Percentiles rank a stretch among this genome's conserved stretches.
These are phyloP conservation scores for Manis pentadactyla DNA, from an alignment of 2,797 vertebrate genomes.

Conservation along the genomic window DNA sequence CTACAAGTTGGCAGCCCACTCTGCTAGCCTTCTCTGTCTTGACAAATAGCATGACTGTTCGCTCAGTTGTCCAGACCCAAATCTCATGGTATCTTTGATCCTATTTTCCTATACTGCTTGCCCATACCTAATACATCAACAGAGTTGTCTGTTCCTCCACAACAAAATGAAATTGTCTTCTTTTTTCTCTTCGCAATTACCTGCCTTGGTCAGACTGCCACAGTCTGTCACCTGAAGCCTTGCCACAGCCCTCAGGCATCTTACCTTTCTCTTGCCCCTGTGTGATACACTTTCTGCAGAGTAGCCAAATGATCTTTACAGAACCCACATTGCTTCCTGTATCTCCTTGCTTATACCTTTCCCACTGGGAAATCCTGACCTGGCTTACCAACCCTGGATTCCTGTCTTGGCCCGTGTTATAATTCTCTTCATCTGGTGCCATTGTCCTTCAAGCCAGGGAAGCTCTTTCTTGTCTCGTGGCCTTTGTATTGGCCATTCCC, in stretches of 20 bases:
- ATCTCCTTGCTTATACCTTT: conserved; percentile 5
- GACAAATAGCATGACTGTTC: neutral
- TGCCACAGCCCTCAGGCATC: neutral
- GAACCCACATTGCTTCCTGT: neutral
- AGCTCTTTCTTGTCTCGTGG: neutral
- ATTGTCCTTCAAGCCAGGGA: neutral
- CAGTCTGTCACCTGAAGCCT: neutral
- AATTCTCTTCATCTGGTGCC: neutral
- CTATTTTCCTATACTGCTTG: neutral
- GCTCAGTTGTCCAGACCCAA: neutral
- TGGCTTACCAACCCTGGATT: neutral
- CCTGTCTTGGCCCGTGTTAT: neutral
- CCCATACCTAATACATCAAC: neutral
- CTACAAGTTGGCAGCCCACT: neutral
- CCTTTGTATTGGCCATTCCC: neutral
- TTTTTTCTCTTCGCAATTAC: neutral
- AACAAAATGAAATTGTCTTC: neutral
- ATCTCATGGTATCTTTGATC: neutral
- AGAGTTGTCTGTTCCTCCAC: neutral
- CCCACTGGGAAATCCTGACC: neutral
- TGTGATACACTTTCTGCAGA: neutral
- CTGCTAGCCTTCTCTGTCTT: neutral
- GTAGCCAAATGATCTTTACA: neutral
- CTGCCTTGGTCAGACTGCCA: neutral
- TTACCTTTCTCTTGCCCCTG: neutral